Evolutionary conservation across 1,140 invertebrate genomes (phyloP).

Genomic region (Cataglyphis hispanica): DNA sequence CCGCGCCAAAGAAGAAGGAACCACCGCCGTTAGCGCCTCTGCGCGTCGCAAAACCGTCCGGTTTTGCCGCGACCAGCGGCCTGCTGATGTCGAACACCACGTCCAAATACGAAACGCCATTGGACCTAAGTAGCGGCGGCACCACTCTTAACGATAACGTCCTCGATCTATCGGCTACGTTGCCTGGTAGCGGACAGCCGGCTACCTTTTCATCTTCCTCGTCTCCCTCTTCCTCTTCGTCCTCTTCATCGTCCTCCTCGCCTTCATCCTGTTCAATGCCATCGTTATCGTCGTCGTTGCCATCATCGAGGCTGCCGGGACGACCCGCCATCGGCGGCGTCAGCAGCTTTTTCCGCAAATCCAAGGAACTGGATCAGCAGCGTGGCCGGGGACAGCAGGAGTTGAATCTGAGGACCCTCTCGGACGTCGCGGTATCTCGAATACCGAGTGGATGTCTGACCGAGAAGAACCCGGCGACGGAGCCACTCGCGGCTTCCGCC

Average conservation of each 20-base stretch:
- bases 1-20: conserved; percentile 79
- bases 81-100: conserved; percentile 38
- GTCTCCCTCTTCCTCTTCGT: conserved; percentile 44
- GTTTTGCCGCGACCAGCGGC: conserved; percentile 62
- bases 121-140: conserved; percentile 72
- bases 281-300: conserved; percentile 12
- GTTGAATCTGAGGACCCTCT: conserved; percentile 79
- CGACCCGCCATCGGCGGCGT: conserved; percentile 56
- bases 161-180: conserved; percentile 66
- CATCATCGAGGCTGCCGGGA: not conserved
- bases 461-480: conserved; percentile 58
- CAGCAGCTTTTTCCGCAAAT: conserved; percentile 51
- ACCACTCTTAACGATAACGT: conserved; percentile 57
- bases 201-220: conserved; percentile 32
- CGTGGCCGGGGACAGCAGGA: conserved; percentile 69
- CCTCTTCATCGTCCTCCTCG: conserved; percentile 31
- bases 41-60: conserved; percentile 74
- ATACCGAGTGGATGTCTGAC: conserved; percentile 62
- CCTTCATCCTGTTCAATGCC: conserved; percentile 35
- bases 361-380: conserved; percentile 73
- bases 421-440: conserved; percentile 82
- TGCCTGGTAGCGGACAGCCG: conserved; percentile 2
- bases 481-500: conserved; percentile 49
- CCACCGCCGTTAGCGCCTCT: conserved; percentile 82
- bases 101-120: conserved; percentile 71